phyloP scores from a whole-genome alignment of 1,140 invertebrate genomes.

The Drosophila triauraria region DNA sequence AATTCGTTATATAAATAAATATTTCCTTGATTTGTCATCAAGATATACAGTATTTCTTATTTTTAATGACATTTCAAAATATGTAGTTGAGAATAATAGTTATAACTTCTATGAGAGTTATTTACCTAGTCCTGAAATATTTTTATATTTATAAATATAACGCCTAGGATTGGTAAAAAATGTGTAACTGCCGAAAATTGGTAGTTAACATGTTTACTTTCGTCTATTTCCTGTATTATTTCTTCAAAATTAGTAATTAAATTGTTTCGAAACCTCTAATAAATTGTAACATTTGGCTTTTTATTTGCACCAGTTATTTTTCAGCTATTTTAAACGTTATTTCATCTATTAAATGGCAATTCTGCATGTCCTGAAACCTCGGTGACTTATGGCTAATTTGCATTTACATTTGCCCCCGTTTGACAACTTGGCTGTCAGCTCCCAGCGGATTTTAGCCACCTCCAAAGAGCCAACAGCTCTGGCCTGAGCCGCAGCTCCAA shows the following conservation, averaged over 20 bases:
- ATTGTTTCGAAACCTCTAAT: background rate
- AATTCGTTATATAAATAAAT: background rate
- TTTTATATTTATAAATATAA: too few species aligned
- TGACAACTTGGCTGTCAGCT: slow-evolving; percentile 51
- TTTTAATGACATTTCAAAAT: background rate
- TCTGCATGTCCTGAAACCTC: slow-evolving; percentile 34
- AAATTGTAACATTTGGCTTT: background rate
- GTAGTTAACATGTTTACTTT: background rate
- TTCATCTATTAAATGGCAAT: slow-evolving; percentile 2
- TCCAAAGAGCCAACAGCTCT: background rate
- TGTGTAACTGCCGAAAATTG: background rate
- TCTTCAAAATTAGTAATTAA: background rate
- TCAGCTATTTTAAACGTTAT: background rate
- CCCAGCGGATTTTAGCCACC: slow-evolving; percentile 42
- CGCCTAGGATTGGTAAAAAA: background rate
- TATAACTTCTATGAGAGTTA: too few species aligned
- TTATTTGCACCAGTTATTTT: slow-evolving; percentile 3
- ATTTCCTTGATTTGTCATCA: background rate
- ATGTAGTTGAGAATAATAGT: too few species aligned
- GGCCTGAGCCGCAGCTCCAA: background rate
- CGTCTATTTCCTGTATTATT: background rate
- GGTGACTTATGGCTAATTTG: slow-evolving; percentile 59
- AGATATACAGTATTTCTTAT: too few species aligned
- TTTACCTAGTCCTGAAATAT: too few species aligned
- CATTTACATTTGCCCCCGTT: slow-evolving; percentile 63